phyloP scores from a whole-genome alignment of 2,113 vertebrate genomes.

The Cinclus mexicanus region DNA sequence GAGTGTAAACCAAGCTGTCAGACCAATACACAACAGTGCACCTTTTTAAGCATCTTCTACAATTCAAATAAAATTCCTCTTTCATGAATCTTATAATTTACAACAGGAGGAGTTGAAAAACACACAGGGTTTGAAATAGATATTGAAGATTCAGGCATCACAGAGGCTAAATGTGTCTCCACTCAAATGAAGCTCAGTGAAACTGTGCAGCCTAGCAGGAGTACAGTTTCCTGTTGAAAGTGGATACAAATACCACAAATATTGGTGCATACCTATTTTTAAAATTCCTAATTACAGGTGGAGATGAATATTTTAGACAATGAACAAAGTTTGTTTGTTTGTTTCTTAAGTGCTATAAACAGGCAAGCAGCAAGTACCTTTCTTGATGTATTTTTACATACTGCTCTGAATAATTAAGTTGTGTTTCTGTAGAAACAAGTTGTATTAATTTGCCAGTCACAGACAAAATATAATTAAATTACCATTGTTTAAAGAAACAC shows the following conservation, averaged over 20 bases:
- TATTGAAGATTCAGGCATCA: not conserved
- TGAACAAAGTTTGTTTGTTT: accelerated
- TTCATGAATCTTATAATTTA: not conserved
- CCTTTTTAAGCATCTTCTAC: not conserved
- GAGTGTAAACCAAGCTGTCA: not conserved
- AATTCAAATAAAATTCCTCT: not conserved
- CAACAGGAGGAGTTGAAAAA: not conserved
- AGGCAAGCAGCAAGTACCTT: not conserved
- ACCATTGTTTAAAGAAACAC: not conserved
- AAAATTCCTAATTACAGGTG: not conserved
- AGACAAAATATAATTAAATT: not conserved
- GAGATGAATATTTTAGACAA: not conserved
- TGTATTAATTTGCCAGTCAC: not conserved
- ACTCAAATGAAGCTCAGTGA: not conserved
- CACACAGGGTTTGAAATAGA: not conserved
- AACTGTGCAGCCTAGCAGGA: not conserved
- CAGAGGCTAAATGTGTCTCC: accelerated
- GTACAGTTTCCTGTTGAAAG: not conserved
- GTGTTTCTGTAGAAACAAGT: not conserved
- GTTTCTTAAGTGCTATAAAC: not conserved
- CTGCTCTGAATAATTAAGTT: not conserved
- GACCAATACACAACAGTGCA: not conserved
- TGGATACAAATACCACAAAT: not conserved
- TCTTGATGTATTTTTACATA: not conserved
- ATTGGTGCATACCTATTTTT: not conserved